phyloP scores from a whole-genome alignment of 2,888 invertebrate species.

The Agriopis aurantiaria region DNA sequence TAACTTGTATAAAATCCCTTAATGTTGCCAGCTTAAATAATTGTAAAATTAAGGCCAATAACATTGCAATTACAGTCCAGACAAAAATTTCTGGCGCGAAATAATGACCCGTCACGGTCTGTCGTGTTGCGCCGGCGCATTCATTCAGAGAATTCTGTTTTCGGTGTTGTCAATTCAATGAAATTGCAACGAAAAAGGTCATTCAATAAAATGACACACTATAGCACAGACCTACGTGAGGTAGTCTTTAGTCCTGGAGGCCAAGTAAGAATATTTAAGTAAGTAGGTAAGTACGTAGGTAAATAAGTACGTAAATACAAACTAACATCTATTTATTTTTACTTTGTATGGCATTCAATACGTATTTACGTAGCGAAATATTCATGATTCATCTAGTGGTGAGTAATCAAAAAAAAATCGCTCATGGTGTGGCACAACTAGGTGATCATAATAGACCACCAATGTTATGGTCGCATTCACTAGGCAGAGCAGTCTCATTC shows the following conservation, averaged over 20 bases:
- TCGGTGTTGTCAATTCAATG: conserved; percentile 18
- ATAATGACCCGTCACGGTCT: conserved; percentile 65
- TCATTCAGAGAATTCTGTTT: conserved; percentile 44
- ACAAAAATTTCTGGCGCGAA: conserved; percentile 63
- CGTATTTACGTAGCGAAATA: too few species aligned
- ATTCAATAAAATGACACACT: neutral
- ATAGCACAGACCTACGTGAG: neutral
- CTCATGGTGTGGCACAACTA: too few species aligned
- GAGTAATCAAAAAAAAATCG: neutral
- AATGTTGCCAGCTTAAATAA: conserved; percentile 32
- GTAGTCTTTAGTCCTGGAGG: too few species aligned
- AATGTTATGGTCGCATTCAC: too few species aligned
- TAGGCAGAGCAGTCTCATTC: too few species aligned
- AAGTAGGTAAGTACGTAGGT: too few species aligned
- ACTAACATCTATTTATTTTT: too few species aligned
- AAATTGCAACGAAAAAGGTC: neutral
- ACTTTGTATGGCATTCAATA: too few species aligned
- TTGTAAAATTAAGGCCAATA: conserved; percentile 45
- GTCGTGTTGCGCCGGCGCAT: conserved; percentile 55
- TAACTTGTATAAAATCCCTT: neutral
- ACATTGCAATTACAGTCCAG: conserved; percentile 62
- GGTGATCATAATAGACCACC: too few species aligned
- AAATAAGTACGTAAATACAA: too few species aligned
- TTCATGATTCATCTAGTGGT: too few species aligned
- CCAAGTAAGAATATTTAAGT: too few species aligned